A percentile compares a stretch with the other conserved stretches of the same genome.
These are phyloP conservation scores for Dascyllus trimaculatus DNA, from an alignment of 2,113 vertebrate species.

Conservation along the genomic window DNA sequence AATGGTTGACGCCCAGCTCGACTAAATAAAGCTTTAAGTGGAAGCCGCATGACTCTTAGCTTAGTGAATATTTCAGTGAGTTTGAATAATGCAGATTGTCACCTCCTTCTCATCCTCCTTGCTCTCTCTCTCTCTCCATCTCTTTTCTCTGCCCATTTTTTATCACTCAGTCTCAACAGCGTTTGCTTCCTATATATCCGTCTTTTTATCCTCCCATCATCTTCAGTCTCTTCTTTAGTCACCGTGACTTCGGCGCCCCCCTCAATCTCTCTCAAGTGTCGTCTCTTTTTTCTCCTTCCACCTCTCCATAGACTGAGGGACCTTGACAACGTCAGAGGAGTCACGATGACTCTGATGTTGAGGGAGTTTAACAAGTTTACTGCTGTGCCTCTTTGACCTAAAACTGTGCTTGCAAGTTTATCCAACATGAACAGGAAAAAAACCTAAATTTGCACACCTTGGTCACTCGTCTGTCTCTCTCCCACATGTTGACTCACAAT, in stretches of 20 bases:
- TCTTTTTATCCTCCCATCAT: conserved; percentile 42
- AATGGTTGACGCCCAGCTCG: conserved; percentile 69
- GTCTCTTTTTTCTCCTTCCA: conserved; percentile 3
- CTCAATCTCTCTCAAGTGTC: conserved; percentile 34
- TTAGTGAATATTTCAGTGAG: conserved; percentile 80
- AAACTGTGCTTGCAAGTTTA: not conserved
- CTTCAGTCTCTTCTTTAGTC: conserved; percentile 28
- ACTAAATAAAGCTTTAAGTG: conserved; percentile 82
- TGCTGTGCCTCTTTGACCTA: conserved; percentile 18
- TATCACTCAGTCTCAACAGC: conserved; percentile 17
- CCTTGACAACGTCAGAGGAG: conserved; percentile 28
- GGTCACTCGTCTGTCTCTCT: not conserved
- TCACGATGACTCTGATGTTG: conserved; percentile 25
- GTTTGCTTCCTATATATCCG: conserved; percentile 24
- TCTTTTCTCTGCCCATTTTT: conserved; percentile 44
- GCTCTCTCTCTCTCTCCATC: not conserved
- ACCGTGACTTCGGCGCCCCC: conserved; percentile 33
- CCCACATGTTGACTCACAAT: not conserved
- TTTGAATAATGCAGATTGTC: conserved; percentile 84
- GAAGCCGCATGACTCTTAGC: conserved; percentile 65
- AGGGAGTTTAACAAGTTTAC: conserved; percentile 52
- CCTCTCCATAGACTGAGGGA: conserved; percentile 22
- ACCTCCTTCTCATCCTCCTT: conserved; percentile 64
- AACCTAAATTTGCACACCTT: conserved; percentile 8
- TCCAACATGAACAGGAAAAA: not conserved